Percentiles rank a stretch among this genome's conserved stretches.
Evolutionary conservation across 2,113 vertebrate genomes (phyloP).

Genomic region (Sakesphorus luctuosus): DNA sequence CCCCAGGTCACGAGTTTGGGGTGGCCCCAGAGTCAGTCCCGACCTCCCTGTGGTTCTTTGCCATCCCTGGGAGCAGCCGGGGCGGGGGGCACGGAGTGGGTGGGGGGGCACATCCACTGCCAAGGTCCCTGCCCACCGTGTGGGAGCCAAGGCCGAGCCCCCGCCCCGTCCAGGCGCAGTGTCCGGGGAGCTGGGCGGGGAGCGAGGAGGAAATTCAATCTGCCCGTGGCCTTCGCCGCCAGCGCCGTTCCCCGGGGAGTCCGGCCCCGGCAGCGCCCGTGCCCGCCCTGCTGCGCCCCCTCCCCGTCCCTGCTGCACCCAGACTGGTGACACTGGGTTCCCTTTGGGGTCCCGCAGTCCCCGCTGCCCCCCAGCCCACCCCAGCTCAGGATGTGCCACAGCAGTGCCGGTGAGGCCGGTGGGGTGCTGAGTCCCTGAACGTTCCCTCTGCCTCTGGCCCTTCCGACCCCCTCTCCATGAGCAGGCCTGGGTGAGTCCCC

Average conservation of each 20-base stretch:
- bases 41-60: neutral
- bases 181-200: neutral
- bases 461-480: neutral
- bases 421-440: neutral
- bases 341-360: neutral
- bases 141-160: neutral
- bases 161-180: neutral
- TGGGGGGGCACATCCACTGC: fast-evolving
- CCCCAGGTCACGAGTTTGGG: neutral
- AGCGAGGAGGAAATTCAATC: neutral
- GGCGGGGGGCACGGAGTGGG: neutral
- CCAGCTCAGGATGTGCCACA: neutral
- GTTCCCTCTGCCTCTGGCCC: neutral
- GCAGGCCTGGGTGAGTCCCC: neutral
- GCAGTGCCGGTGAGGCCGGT: neutral
- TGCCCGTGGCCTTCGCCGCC: neutral
- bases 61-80: neutral
- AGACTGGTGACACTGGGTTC: too few species aligned
- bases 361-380: neutral
- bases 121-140: fast-evolving
- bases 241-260: neutral
- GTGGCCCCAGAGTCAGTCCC: neutral
- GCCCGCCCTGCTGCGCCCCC: neutral
- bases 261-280: neutral
- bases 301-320: neutral